Conservation (phyloP, 2,113 vertebrate species). For the Grammomys surdaster region DNA sequence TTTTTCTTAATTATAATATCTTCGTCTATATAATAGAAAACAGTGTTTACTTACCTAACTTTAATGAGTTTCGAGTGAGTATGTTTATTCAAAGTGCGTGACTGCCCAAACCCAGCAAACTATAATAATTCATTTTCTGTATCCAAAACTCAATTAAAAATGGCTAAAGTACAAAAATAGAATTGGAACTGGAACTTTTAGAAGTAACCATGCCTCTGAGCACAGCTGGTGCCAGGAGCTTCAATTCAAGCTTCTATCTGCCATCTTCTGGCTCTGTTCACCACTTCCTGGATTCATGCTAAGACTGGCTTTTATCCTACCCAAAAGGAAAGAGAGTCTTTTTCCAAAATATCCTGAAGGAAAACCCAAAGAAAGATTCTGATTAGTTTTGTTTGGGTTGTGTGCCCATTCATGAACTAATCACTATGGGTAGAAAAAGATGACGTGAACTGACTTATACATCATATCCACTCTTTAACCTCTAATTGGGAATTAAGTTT, state of each 20-base stretch:
- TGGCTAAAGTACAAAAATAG: not conserved
- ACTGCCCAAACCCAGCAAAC: not conserved
- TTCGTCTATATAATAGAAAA: not conserved
- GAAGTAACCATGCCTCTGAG: not conserved
- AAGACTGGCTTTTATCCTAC: not conserved
- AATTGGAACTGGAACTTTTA: not conserved
- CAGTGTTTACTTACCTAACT: not conserved
- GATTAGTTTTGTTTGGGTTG: not conserved
- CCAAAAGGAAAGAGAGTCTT: not conserved
- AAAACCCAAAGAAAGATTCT: not conserved
- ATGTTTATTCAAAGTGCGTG: not conserved
- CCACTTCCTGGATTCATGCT: not conserved
- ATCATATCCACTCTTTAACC: not conserved
- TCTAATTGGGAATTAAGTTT: not conserved
- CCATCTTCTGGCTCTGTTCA: not conserved
- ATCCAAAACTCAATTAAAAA: slow-evolving; percentile 6
- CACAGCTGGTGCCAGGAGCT: not conserved
- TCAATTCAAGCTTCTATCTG: slow-evolving; percentile 24
- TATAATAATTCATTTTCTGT: not conserved
- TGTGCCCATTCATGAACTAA: not conserved
- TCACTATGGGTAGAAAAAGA: not conserved
- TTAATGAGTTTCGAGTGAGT: not conserved
- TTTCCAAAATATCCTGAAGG: slow-evolving; percentile 43
- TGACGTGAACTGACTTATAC: rapidly evolving
- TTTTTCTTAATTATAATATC: not conserved